These are phyloP conservation scores for Cynoglossus semilaevis DNA, from an alignment of 2,113 vertebrate species.

Conservation along the genomic window DNA sequence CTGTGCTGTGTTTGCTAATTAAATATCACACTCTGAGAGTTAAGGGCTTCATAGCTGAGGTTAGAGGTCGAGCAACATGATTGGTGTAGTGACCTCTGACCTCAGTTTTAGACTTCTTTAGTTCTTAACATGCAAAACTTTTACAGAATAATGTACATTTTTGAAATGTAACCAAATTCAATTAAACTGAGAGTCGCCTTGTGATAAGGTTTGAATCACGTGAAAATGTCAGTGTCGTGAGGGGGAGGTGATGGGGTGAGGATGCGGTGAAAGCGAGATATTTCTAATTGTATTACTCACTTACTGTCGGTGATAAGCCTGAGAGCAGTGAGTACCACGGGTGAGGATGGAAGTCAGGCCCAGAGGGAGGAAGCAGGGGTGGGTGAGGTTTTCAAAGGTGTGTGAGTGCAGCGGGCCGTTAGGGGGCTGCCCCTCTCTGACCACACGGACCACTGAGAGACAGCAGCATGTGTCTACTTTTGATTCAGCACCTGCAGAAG, in stretches of 20 bases:
- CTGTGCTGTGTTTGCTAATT: too few species aligned
- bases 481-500: constrained; percentile 63
- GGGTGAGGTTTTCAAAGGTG: constrained; percentile 62
- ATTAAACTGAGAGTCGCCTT: too few species aligned
- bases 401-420: constrained; percentile 69
- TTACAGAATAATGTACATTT: too few species aligned
- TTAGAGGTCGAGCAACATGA: constrained; percentile 53
- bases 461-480: constrained; percentile 58
- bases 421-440: constrained; percentile 61
- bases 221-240: too few species aligned
- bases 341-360: constrained; percentile 31
- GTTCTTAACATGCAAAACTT: too few species aligned
- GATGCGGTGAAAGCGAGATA: constrained; percentile 12
- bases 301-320: constrained; percentile 37
- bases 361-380: constrained; percentile 54
- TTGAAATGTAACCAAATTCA: too few species aligned
- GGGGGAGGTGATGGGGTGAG: not conserved
- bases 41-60: constrained; percentile 21
- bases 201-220: too few species aligned
- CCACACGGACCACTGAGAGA: constrained; percentile 67
- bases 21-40: too few species aligned
- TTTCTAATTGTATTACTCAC: constrained; percentile 40
- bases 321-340: constrained; percentile 14
- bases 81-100: too few species aligned
- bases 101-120: too few species aligned